Conservation (phyloP, 2,113 vertebrate genomes). For the Campylorhamphus procurvoides region DNA sequence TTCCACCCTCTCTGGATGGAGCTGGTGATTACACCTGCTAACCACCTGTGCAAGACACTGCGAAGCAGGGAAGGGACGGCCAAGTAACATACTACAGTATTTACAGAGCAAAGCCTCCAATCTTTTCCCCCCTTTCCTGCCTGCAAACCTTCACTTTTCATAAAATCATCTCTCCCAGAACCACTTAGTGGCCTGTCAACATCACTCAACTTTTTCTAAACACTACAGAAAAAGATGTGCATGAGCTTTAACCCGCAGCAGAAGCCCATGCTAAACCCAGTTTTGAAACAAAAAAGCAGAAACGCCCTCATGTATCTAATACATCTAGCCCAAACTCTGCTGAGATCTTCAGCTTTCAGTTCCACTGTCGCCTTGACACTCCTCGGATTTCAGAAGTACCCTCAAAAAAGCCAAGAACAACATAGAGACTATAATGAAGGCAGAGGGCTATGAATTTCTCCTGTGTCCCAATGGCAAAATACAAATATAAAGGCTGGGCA, state of each 20-base stretch:
- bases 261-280: not conserved
- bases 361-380: fast-evolving
- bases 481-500: fast-evolving
- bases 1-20: not conserved
- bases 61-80: too few species aligned
- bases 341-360: not conserved
- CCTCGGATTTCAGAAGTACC: not conserved
- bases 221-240: fast-evolving
- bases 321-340: not conserved
- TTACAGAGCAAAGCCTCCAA: not conserved
- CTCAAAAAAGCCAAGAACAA: not conserved
- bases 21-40: not conserved
- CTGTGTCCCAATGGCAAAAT: not conserved
- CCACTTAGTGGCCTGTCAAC: not conserved
- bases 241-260: not conserved
- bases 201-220: not conserved
- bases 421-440: fast-evolving
- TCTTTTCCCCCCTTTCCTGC: not conserved
- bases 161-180: not conserved
- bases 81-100: not conserved
- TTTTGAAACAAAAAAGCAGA: not conserved
- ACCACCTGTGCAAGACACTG: not conserved
- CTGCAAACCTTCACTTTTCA: not conserved
- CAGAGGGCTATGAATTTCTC: not conserved
- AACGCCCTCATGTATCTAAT: not conserved